A percentile compares a stretch with the other conserved stretches of the same genome.
These are phyloP conservation scores for Strigops habroptila DNA, from an alignment of 2,113 vertebrate species.

Conservation along the genomic window DNA sequence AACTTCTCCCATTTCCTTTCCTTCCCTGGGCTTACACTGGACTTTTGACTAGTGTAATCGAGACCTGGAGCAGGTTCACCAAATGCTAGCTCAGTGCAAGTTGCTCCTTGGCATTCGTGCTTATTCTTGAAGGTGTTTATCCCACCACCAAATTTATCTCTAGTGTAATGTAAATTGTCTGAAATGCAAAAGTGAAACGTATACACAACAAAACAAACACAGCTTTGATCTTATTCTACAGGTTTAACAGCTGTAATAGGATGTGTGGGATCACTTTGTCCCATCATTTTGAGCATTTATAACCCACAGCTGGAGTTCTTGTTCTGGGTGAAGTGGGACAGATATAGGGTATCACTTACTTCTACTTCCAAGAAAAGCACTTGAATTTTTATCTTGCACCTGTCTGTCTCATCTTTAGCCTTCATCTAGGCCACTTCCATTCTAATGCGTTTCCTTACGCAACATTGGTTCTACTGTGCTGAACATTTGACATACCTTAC, in stretches of 20 bases:
- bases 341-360: neutral
- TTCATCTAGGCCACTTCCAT: neutral
- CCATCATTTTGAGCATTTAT: neutral
- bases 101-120: neutral
- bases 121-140: neutral
- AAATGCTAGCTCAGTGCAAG: neutral
- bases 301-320: neutral
- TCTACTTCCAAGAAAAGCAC: neutral
- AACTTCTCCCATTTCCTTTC: neutral
- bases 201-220: neutral
- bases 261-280: neutral
- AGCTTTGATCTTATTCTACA: neutral
- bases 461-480: neutral
- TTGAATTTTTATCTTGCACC: neutral
- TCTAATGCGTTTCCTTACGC: neutral
- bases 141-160: neutral
- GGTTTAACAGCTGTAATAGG: neutral
- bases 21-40: neutral
- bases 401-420: neutral
- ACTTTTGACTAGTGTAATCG: neutral
- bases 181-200: neutral
- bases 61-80: neutral
- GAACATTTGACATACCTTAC: neutral
- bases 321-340: neutral
- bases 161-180: slow-evolving; percentile 3